Conservation (phyloP, 2,797 vertebrate genomes). For the Anguilla obscura region DNA sequence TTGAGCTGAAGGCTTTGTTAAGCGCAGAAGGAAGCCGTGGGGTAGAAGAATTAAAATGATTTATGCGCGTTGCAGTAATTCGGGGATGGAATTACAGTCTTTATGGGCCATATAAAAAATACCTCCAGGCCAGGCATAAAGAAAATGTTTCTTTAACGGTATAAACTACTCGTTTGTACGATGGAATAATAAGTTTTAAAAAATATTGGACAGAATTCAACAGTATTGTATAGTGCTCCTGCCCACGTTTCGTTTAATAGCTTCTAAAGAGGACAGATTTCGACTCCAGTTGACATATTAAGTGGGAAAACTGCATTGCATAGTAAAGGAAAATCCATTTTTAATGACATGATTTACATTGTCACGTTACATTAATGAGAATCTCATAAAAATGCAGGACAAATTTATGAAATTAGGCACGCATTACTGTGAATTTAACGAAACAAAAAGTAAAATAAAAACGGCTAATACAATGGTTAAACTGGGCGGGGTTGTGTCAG, state of each 20-base stretch:
- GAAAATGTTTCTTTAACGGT: conserved; percentile 42
- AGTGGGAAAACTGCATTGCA: conserved; percentile 2
- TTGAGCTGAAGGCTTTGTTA: conserved; percentile 35
- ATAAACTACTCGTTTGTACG: conserved; percentile 54
- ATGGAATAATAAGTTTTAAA: conserved; percentile 47
- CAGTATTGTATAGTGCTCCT: conserved; percentile 46
- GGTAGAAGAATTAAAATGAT: conserved; percentile 13
- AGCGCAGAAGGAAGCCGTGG: conserved; percentile 39
- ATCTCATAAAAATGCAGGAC: conserved; percentile 26
- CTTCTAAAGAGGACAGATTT: conserved; percentile 41
- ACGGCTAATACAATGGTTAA: neutral
- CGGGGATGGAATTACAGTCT: conserved; percentile 64
- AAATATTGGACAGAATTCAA: conserved; percentile 21
- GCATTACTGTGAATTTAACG: no score
- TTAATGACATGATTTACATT: conserved; percentile 14
- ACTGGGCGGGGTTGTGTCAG: neutral
- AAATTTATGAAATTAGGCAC: conserved; percentile 12
- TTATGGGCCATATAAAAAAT: conserved; percentile 62
- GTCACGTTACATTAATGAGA: conserved; percentile 30
- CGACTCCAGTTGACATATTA: conserved; percentile 44
- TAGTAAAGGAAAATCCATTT: conserved; percentile 17
- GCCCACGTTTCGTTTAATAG: conserved; percentile 23
- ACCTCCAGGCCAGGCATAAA: conserved; percentile 27
- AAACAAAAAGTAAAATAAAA: neutral
- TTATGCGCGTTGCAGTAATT: conserved; percentile 30